Conservation (phyloP, 2,797 vertebrate genomes). For the Philypnodon macrostomus region DNA sequence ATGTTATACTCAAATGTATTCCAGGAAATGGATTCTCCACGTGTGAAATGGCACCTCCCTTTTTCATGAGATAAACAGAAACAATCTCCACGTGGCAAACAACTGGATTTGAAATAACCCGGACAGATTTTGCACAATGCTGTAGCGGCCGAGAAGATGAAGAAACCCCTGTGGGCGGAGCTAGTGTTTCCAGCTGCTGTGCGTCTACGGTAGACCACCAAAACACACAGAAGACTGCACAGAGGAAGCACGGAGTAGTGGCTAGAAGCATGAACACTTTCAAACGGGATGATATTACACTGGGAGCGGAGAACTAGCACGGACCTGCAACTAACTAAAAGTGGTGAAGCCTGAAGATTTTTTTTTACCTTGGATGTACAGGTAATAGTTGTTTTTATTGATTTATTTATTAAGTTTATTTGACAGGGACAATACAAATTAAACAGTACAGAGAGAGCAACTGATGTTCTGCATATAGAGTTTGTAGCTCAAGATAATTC, state of each 20-base stretch:
- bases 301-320: constrained; percentile 1
- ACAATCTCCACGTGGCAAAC: constrained; percentile 5
- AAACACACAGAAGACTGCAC: not conserved
- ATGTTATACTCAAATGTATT: not conserved
- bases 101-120: not conserved
- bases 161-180: not conserved
- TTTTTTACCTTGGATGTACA: constrained; percentile 5
- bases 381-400: too few species aligned
- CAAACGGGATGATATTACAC: too few species aligned
- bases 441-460: too few species aligned
- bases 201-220: not conserved
- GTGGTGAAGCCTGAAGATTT: constrained; percentile 34
- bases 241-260: not conserved
- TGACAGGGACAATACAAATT: too few species aligned
- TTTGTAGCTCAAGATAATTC: too few species aligned
- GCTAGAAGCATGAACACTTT: too few species aligned
- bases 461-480: too few species aligned
- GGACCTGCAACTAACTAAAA: constrained; percentile 10
- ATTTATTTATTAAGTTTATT: too few species aligned
- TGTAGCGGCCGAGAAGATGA: not conserved
- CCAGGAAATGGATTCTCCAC: not conserved
- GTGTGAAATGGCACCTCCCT: not conserved
- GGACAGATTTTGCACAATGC: not conserved
- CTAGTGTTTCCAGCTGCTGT: not conserved
- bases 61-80: not conserved